Base-by-base conservation (phyloP, 2,113 vertebrate species). In the Danionella cerebrum region DNA sequence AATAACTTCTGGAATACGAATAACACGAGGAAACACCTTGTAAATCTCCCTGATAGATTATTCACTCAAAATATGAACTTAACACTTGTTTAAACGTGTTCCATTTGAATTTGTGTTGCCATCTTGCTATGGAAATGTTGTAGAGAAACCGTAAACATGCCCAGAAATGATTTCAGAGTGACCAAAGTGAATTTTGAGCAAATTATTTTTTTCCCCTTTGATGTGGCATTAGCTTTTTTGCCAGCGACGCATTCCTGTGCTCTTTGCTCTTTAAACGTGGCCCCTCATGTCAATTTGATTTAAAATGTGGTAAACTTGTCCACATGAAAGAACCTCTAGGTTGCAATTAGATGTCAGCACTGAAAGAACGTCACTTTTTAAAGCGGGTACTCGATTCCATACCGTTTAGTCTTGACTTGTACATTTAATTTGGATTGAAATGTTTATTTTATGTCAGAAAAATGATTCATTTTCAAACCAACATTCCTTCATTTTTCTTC, bases 231-330 rank as follows among this genome's bases (percentile, higher is more conserved):
- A 68, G 35, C 16, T 25, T 11, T 53, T 68, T 4, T 27, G 51
- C n/a, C 29, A 64, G 44, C 18, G 22, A 27, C 18, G 51, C 19
- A 48, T 22, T 69, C 48, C 44, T 64, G 35, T 69, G 42, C 50
- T 44, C 22, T 47, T 35, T 38, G 38, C 48, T 24, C 48, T 54
- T 38, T 51, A 44, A 64, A 27, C 24, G n/a, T 44, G 29, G 31
- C 36, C 45, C 44, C 44, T 50, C 42, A 47, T 74, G 66, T 57
- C 66, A 58, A 29, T 64, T 63, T 69, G 72, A 70, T 69, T 69
- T 65, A 74, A 51, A 70, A 57, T 19, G 41, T 58, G 45, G 36
- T 65, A 42, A 51, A 66, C 27, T 13, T 44, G 22, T 42, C 59
- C 67, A 45, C 72, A 47, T 70, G 60, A 66, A 70, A 70, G 38